Evolutionary conservation across 37 sponge, comb jelly and placozoan species (phyloP).

Genomic region (Agelas oroides): DNA sequence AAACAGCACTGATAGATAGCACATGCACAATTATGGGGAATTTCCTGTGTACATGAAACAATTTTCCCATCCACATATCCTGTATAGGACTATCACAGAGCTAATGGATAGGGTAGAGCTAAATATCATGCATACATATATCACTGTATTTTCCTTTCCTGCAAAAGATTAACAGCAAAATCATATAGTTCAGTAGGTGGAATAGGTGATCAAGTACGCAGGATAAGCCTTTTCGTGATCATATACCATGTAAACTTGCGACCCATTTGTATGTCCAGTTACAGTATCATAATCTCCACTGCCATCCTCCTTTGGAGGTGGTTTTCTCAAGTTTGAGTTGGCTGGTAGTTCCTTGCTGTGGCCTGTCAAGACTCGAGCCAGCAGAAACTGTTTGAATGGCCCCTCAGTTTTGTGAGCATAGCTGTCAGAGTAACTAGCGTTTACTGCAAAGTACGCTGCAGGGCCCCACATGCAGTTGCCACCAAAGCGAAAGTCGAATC

Average conservation of each 20-base stretch:
- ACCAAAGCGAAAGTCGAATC: constrained; percentile 79
- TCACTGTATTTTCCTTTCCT: too few species aligned
- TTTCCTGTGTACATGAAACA: too few species aligned
- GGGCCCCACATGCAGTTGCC: constrained; percentile 62
- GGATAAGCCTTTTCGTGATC: constrained; percentile 85
- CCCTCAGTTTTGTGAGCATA: constrained; percentile 14
- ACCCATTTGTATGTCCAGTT: constrained; percentile 62
- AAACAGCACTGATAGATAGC: too few species aligned
- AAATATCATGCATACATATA: too few species aligned
- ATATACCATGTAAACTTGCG: constrained; percentile 79
- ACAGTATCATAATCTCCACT: constrained; percentile 76
- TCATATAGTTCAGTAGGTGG: too few species aligned
- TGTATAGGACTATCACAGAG: too few species aligned
- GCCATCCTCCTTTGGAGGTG: background rate
- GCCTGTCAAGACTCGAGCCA: constrained; percentile 67
- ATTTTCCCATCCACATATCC: too few species aligned
- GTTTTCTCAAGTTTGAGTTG: background rate
- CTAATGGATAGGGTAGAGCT: too few species aligned
- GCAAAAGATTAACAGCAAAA: too few species aligned
- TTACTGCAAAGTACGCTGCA: constrained; percentile 86
- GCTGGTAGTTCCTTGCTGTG: background rate
- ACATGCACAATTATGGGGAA: too few species aligned
- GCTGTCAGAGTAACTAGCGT: constrained; percentile 76
- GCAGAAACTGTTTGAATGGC: constrained; percentile 48
- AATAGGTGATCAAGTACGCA: constrained; percentile 82